Evolutionary conservation across 2,113 vertebrate species (phyloP), one percentile per base, ranked within the genome.

Genomic region (Glaucidium brasilianum): DNA sequence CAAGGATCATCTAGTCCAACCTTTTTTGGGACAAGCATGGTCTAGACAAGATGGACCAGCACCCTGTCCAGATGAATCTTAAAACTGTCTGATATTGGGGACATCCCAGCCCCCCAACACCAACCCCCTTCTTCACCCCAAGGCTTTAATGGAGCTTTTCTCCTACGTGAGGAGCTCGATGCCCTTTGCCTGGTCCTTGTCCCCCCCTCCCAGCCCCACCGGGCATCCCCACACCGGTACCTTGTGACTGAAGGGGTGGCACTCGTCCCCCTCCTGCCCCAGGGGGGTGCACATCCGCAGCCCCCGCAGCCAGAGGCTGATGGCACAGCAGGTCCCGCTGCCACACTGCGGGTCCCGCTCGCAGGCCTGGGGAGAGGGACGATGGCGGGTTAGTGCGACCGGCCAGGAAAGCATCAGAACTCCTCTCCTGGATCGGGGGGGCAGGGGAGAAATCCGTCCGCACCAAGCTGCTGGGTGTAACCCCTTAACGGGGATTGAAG

Each of bases 221-320:
- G 58, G 27, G 19, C 8, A 35, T 3, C 74, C 66, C 39, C 45
- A 21, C 3, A 4, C 2, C 0, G 7, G 76, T 96, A 99, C 99
- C 99, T 99, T 99, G 93, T 99, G 99, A 81, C 99, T 99, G 88
- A 98, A 98, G 0, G 99, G 99, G 91, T 99, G 99, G 76, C 99
- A 99, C 79, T 98, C 97, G 3, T 99, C 99, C 53, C 99, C 99
- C 67, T 98, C 98, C n/a, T 73, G 97, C 4, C 99, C 99, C 94
- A 98, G 97, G 1, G 99, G 99, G 35, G 98, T 98, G 79, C 99
- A 99, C 98, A 99, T 98, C 39, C 99, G 97, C 92, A 99, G 98
- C 29, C 99, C 99, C 16, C 98, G 97, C 49, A 99, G 98, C 99
- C 99, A 99, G 37, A 99, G 97, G 97, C 99, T 99, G 95, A 99